Base-by-base conservation (phyloP, 2,888 invertebrate species). In the Halocaridina rubra region DNA sequence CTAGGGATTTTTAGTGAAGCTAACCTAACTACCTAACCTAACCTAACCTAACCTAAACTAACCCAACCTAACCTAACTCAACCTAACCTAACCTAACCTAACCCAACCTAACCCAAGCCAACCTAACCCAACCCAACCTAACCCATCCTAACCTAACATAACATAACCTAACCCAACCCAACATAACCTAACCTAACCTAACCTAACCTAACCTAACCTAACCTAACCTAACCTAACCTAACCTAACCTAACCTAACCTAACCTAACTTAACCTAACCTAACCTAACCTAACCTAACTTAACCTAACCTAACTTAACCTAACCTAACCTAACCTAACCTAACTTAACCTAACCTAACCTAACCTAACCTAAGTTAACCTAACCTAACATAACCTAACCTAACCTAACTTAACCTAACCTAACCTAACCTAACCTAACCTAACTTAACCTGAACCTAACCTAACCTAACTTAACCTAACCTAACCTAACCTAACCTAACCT, bases 371-470 rank as follows among this genome's bases (percentile, higher is more conserved):
- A 30, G 19, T 24, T 72, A 72, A n/a, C n/a, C n/a, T n/a, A n/a
- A n/a, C n/a, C n/a, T n/a, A n/a, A n/a, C n/a, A n/a, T n/a, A n/a
- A n/a, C n/a, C n/a, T n/a, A n/a, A n/a, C n/a, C n/a, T n/a, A n/a
- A n/a, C n/a, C n/a, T n/a, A n/a, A n/a, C n/a, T 39, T 72, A 72
- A 72, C 19, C 72, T 72, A 72, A 72, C 32, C 72, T 72, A 72
- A 72, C 32, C 72, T 32, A 72, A 72, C 32, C 19, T 30, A 3
- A 72, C 3, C 32, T 30, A 30, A n/a, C 32, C 72, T 72, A 30
- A 72, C 72, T 39, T 72, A n/a, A n/a, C n/a, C n/a, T n/a, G n/a
- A 30, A 72, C 39, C 32, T 24, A 16, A 72, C 72, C 24, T 72
- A 29, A 32, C 72, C 33, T 33, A 32, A 19, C 72, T 29, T 13